Evolutionary conservation across 2,113 vertebrate species (phyloP), one percentile per base, ranked within the genome.

Genomic region (Oostethus manadensis): DNA sequence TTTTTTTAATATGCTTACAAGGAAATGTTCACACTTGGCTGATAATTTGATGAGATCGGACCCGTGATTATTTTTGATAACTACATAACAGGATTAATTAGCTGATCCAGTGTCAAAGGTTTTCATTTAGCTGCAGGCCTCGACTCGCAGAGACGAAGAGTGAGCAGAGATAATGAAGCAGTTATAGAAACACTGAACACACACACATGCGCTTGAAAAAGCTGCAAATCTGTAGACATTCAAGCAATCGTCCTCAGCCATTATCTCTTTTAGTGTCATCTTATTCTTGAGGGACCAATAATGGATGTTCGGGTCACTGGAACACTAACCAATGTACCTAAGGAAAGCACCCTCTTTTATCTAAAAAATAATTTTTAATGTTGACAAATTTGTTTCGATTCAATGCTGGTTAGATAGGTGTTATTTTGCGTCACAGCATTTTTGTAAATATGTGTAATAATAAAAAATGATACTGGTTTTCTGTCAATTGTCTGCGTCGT

Each of bases 401-500:
- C 17, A 18, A 35, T 35, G 51, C 29, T 54, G 17, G 51, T 40
- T 40, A 8, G 33, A 55, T 40, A 48, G 13, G 13, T 18, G 8
- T 58, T 45, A 74, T 70, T 81, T 75, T 70, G 74, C 77, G 84
- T 80, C 73, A 76, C 61, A 7, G 45, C 80, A 76, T 87, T 65
- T 73, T 64, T 90, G 89, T 88, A 89, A 84, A 88, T 86, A 88
- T 79, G 73, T 87, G 84, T 84, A 86, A 88, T 80, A 86, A 85
- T 86, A 81, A 85, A 80, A 84, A 87, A 83, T 64, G 71, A 80
- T 76, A 76, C 73, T 80, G 83, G 62, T 87, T 88, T 89, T 82
- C 82, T 51, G 83, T 87, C 79, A 88, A 61, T 50, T 13, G 62
- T 78, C 79, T 81, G 74, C 73, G 60, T 71, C 58, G 53, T 83